Percentiles rank a stretch among this genome's conserved stretches.
These are phyloP conservation scores for Oophaga sylvatica DNA, from an alignment of 2,797 vertebrate species.

Conservation along the genomic window DNA sequence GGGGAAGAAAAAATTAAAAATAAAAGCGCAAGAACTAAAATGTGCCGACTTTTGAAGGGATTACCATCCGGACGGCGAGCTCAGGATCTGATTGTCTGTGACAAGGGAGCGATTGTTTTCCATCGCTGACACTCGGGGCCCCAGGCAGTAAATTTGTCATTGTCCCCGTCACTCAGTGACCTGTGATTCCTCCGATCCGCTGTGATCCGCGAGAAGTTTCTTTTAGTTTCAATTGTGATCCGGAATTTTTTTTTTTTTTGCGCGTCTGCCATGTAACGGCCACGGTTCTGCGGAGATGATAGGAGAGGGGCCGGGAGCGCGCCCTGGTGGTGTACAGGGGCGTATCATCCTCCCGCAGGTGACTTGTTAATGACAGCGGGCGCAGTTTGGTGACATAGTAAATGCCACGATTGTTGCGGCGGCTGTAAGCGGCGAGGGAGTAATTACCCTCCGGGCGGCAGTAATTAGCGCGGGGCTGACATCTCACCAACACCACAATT, in stretches of 20 bases:
- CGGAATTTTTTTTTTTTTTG: no score
- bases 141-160: not conserved
- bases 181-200: not conserved
- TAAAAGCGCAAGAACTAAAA: no score
- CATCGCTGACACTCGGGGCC: not conserved
- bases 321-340: not conserved
- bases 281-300: no score
- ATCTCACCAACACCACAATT: conserved; percentile 61
- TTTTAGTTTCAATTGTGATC: not conserved
- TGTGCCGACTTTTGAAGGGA: no score
- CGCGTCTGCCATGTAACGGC: no score
- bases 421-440: conserved; percentile 50
- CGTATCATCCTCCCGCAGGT: not conserved
- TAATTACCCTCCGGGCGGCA: conserved; percentile 58
- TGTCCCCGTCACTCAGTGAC: not conserved
- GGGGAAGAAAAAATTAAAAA: no score
- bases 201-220: not conserved
- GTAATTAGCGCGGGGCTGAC: conserved; percentile 59
- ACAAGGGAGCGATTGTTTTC: not conserved
- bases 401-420: conserved; percentile 56
- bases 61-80: not conserved
- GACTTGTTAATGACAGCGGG: conserved; percentile 56
- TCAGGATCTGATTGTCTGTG: not conserved
- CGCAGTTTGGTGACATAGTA: conserved; percentile 51
- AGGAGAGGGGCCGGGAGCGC: not conserved